phyloP scores from a whole-genome alignment of 2,888 invertebrate species.

The Agrypnus murinus region DNA sequence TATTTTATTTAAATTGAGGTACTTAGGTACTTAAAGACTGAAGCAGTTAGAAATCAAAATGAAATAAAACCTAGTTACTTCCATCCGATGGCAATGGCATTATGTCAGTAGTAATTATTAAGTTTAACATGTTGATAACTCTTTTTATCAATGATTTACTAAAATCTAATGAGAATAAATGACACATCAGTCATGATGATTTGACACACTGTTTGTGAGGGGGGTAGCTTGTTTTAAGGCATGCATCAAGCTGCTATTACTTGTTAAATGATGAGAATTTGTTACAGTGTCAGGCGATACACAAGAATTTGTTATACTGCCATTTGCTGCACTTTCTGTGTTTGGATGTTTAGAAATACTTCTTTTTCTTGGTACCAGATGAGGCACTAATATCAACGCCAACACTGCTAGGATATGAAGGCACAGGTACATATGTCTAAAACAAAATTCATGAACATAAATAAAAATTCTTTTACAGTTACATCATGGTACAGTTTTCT shows the following conservation, averaged over 20 bases:
- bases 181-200: slow-evolving; percentile 65
- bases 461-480: too few species aligned
- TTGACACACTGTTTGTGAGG: slow-evolving; percentile 65
- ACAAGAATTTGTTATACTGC: slow-evolving; percentile 33
- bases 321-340: slow-evolving; percentile 19
- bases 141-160: slow-evolving; percentile 16
- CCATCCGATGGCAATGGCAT: slow-evolving; percentile 12
- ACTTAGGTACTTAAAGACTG: too few species aligned
- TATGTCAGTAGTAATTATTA: slow-evolving; percentile 21
- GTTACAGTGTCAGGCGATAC: too few species aligned
- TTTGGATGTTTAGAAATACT: slow-evolving; percentile 52
- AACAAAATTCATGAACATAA: too few species aligned
- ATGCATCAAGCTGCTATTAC: slow-evolving; percentile 64
- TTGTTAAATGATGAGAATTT: slow-evolving; percentile 46
- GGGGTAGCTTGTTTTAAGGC: slow-evolving; percentile 66
- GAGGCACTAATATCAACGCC: slow-evolving; percentile 66
- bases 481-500: too few species aligned
- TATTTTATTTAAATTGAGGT: slow-evolving; percentile 7
- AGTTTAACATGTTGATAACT: slow-evolving; percentile 19
- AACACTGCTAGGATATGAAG: slow-evolving; percentile 67
- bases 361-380: slow-evolving; percentile 64
- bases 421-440: slow-evolving; percentile 70
- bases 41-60: background rate
- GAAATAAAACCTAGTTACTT: slow-evolving; percentile 26
- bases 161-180: slow-evolving; percentile 12